These are phyloP conservation scores for Thermophis baileyi DNA, from an alignment of 2,113 vertebrate genomes.

Conservation along the genomic window DNA sequence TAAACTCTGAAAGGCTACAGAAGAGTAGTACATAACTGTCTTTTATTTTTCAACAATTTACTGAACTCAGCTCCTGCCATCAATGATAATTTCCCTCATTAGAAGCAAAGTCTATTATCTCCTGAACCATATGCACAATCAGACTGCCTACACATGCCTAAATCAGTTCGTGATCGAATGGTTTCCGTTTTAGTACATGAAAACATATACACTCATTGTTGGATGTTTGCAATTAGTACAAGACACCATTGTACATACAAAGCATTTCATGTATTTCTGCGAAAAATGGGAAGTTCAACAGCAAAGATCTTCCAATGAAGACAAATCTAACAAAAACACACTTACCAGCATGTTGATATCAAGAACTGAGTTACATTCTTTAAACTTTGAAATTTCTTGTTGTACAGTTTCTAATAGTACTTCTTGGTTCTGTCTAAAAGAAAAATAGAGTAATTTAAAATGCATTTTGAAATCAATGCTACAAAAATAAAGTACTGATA, in stretches of 20 bases:
- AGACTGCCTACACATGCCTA: too few relatives aligned
- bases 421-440: constrained; percentile 91
- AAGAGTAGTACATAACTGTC: neutral
- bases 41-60: neutral
- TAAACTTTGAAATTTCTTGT: constrained; percentile 94
- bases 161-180: neutral
- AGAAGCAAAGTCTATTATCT: neutral
- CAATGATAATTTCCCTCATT: neutral
- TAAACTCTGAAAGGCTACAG: neutral
- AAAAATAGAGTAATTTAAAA: constrained; percentile 33
- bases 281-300: neutral
- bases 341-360: constrained; percentile 90
- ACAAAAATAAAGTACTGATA: too few relatives aligned
- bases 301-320: neutral
- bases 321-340: constrained; percentile 23
- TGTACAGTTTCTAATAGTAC: constrained; percentile 91
- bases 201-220: neutral
- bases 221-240: neutral
- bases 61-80: neutral
- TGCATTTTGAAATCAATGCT: neutral
- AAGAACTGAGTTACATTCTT: constrained; percentile 85
- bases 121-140: neutral
- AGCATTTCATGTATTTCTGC: neutral
- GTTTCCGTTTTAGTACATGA: neutral
- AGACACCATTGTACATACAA: neutral